Evolutionary conservation across 2,888 invertebrate species (phyloP).

Genomic region (Ophioninae sp.): DNA sequence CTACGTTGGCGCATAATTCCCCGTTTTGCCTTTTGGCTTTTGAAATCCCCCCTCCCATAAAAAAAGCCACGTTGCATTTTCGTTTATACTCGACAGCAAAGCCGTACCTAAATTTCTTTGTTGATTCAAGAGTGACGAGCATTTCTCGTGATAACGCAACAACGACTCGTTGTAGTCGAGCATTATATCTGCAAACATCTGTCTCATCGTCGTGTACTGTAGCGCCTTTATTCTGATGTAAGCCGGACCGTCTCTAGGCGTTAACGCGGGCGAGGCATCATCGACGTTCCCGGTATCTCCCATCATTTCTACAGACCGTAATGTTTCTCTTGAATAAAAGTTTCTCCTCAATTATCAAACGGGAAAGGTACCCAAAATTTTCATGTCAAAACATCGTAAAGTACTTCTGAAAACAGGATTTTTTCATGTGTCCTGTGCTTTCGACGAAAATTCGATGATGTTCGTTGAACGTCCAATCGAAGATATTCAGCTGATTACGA

Average conservation of each 20-base stretch:
- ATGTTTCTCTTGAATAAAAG: background rate
- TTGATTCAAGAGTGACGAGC: constrained; percentile 82
- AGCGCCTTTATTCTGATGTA: constrained; percentile 82
- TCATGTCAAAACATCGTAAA: no score
- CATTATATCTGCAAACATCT: constrained; percentile 82
- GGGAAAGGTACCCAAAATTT: no score
- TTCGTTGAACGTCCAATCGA: no score
- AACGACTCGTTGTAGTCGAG: constrained; percentile 83
- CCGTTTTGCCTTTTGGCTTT: no score
- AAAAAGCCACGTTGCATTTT: no score
- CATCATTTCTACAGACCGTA: constrained; percentile 72
- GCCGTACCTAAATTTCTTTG: constrained; percentile 83
- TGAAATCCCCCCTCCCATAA: no score
- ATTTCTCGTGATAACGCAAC: constrained; percentile 82
- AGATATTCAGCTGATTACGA: no score
- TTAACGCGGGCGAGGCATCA: constrained; percentile 68
- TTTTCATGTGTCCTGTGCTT: no score
- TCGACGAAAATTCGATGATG: no score
- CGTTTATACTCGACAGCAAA: constrained; percentile 43
- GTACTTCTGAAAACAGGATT: no score
- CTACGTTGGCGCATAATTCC: no score
- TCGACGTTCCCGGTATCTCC: constrained; percentile 71
- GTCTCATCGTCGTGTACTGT: constrained; percentile 82
- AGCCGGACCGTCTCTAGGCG: constrained; percentile 70
- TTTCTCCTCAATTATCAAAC: no score